Conservation (phyloP, 2,888 invertebrate species). For the Plebejus anna region DNA sequence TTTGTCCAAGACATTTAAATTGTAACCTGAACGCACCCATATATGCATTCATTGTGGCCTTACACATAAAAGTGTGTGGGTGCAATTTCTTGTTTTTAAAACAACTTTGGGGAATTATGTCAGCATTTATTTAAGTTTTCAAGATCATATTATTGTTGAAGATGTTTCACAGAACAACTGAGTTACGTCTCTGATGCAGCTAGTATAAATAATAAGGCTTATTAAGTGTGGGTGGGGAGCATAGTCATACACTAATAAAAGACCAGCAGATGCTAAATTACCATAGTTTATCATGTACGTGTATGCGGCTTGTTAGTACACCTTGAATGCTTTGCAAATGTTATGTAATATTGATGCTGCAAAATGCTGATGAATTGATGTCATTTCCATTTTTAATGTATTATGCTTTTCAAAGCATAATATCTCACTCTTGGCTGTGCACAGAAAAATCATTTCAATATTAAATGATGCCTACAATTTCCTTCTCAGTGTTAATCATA, state of each 20-base stretch:
- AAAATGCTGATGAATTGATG: conserved; percentile 9
- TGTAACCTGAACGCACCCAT: background rate
- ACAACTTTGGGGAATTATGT: conserved; percentile 34
- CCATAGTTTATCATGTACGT: conserved; percentile 52
- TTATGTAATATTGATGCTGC: conserved; percentile 37
- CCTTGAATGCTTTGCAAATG: conserved; percentile 46
- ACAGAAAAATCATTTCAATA: background rate
- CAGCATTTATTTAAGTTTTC: conserved; percentile 31
- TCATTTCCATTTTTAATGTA: conserved; percentile 10
- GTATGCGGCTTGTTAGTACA: conserved; percentile 38
- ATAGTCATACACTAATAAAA: conserved; percentile 64
- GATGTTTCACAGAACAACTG: conserved; percentile 32
- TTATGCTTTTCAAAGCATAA: background rate
- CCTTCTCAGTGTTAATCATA: background rate
- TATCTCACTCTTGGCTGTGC: background rate
- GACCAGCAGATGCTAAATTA: conserved; percentile 56
- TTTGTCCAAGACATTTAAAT: conserved; percentile 9
- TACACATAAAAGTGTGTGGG: conserved; percentile 27
- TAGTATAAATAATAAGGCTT: conserved; percentile 43
- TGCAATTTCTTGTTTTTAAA: conserved; percentile 27
- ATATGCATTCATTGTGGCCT: conserved; percentile 23
- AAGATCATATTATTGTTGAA: conserved; percentile 28
- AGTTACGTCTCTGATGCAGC: conserved; percentile 35
- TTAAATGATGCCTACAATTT: background rate
- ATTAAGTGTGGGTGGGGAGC: conserved; percentile 53